Conservation (phyloP, 1,140 invertebrate species). For the Pristionchus pacificus region DNA sequence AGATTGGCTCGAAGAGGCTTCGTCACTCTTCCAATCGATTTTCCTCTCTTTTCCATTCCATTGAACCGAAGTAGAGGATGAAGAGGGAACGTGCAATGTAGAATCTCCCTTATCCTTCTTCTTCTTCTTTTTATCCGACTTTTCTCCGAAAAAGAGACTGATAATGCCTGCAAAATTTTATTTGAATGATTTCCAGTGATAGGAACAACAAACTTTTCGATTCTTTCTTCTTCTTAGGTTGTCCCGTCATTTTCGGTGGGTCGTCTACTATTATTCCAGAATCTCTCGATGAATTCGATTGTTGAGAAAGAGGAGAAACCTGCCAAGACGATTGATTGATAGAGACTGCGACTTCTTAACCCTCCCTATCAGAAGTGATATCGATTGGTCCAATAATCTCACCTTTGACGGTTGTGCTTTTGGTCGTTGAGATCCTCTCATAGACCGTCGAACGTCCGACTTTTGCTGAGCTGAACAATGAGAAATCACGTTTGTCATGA, state of each 20-base stretch:
- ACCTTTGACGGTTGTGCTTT: not conserved
- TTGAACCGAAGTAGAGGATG: not conserved
- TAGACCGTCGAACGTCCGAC: not conserved
- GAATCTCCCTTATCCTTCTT: constrained; percentile 1
- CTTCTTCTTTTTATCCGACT: constrained; percentile 1
- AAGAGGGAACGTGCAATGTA: constrained; percentile 1
- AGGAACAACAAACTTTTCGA: too few relatives aligned
- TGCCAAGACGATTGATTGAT: not conserved
- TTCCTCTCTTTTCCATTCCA: too few relatives aligned
- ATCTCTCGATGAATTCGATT: not conserved
- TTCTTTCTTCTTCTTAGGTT: too few relatives aligned
- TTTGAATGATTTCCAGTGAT: constrained; percentile 4
- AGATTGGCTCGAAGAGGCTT: not conserved
- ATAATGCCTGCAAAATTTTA: not conserved
- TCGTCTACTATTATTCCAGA: not conserved
- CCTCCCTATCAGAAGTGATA: too few relatives aligned
- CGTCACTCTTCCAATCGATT: too few relatives aligned
- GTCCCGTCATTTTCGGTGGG: too few relatives aligned
- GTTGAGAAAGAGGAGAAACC: not conserved
- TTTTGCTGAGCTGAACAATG: not conserved
- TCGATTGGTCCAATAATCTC: not conserved
- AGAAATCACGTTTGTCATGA: too few relatives aligned
- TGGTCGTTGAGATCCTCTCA: not conserved
- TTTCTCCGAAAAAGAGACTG: not conserved
- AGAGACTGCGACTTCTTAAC: too few relatives aligned